A percentile compares a stretch with the other conserved stretches of the same genome.
Conservation (phyloP, 2,113 vertebrate genomes). For the Tragelaphus strepsiceros region DNA sequence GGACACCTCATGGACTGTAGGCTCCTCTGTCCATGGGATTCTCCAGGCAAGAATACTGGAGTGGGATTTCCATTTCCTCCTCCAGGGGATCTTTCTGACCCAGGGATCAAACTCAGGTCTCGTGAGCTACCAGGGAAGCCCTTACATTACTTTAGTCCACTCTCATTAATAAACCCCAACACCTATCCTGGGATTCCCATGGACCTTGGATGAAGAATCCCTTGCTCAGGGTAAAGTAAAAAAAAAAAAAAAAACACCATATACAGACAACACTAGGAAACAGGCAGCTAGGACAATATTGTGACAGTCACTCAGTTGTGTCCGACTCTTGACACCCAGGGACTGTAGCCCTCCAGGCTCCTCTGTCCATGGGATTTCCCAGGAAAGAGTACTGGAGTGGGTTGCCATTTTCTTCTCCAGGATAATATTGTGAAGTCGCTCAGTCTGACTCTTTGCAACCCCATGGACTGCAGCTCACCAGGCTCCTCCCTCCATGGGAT, state of each 20-base stretch:
- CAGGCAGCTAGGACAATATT: background rate
- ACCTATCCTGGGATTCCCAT: background rate
- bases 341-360: background rate
- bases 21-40: background rate
- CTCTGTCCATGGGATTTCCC: background rate
- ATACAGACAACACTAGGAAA: background rate
- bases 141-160: background rate
- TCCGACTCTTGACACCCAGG: accelerated
- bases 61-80: background rate
- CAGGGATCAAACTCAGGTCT: background rate
- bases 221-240: background rate
- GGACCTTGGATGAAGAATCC: background rate
- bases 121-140: background rate
- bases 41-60: background rate
- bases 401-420: background rate
- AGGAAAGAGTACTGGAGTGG: background rate
- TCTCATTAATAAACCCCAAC: background rate
- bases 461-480: too few species aligned
- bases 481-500: too few species aligned
- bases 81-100: background rate
- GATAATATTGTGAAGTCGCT: background rate
- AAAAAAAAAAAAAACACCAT: background rate
- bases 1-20: background rate
- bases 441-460: too few species aligned
- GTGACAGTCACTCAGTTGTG: background rate